A percentile compares a stretch with the other conserved stretches of the same genome.
These are phyloP conservation scores for Agapetus fuscipes DNA, from an alignment of 2,888 invertebrate genomes.

Conservation along the genomic window DNA sequence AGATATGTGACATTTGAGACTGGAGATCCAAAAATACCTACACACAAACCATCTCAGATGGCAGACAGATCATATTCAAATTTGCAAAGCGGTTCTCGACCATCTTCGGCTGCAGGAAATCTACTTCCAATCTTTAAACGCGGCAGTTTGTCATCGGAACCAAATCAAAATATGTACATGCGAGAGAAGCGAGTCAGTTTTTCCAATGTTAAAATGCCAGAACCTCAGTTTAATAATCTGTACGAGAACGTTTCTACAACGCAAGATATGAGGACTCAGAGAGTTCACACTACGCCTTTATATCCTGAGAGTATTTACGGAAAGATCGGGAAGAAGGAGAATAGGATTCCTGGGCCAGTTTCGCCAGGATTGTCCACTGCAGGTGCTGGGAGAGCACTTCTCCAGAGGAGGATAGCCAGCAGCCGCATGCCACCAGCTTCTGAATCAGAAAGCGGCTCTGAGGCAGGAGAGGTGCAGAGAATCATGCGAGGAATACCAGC, in stretches of 20 bases:
- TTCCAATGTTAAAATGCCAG: constrained; percentile 29
- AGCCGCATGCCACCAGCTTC: constrained; percentile 27
- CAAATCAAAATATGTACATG: constrained; percentile 28
- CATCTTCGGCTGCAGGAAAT: no score
- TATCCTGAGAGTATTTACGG: constrained; percentile 3
- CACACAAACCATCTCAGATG: background rate
- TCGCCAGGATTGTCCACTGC: constrained; percentile 25
- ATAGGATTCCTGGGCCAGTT: constrained; percentile 19
- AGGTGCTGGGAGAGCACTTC: constrained; percentile 3
- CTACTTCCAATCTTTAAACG: constrained; percentile 39
- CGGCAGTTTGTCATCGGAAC: constrained; percentile 37
- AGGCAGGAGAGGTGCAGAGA: constrained; percentile 60
- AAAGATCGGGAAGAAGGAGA: constrained; percentile 28
- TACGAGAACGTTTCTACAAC: constrained; percentile 11
- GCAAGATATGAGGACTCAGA: background rate
- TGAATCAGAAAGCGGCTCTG: constrained; percentile 63
- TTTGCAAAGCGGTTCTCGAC: background rate
- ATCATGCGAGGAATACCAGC: constrained; percentile 45
- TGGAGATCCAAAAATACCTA: background rate
- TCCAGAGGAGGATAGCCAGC: constrained; percentile 25
- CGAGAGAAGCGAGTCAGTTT: constrained; percentile 44
- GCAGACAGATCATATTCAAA: background rate
- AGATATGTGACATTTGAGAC: background rate
- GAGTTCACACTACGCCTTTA: background rate
- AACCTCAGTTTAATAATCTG: constrained; percentile 4